Base-by-base conservation (phyloP, 1,140 invertebrate species). In the Nylanderia fulva region DNA sequence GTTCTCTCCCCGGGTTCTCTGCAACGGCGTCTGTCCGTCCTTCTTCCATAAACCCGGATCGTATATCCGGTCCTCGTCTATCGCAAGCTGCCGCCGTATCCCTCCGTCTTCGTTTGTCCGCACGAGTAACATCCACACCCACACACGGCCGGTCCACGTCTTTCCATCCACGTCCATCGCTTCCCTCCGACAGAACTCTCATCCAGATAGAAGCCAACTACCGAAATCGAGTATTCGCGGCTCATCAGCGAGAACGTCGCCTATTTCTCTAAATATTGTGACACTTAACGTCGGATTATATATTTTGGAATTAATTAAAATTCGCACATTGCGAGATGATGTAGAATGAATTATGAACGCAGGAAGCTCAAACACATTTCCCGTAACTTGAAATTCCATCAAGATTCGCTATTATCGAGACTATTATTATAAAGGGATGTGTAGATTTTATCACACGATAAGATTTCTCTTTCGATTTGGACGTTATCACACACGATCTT, bases 161-260 rank as follows among this genome's bases (percentile, higher is more conserved):
- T 89, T 89, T 87, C 71, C 87, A 72, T 88, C 69, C 85, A 74
- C 77, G 74, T 89, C 79, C 87, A 83, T 85, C 88, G 87, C 82
- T 90, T 89, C 75, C 80, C 74, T 85, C 61, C 72, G 68, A 63
- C 76, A n/a, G n/a, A 61, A 29, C 69, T 42, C 15, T 36, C 15
- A 24, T 88, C 52, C 82, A 42, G 56, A 88, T 88, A 80, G 56
- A 56, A 86, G 72, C 74, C 87, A 45, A 66, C 87, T 89, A 89
- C 87, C 88, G 85, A 90, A 90, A 89, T 90, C 88, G 85, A 89
- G 88, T 90, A 86, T 86, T 69, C 84, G 56, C 39, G 61, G 29
- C 24, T 72, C 76, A 29, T 24, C 64, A 39, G 66, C 36, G 74
- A 85, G 82, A 64, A 33, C 39, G 58, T 21, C n/a, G 58, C 39